A percentile compares a stretch with the other conserved stretches of the same genome.
Conservation (phyloP, 2,797 vertebrate genomes). For the Hippocampus kuda region DNA sequence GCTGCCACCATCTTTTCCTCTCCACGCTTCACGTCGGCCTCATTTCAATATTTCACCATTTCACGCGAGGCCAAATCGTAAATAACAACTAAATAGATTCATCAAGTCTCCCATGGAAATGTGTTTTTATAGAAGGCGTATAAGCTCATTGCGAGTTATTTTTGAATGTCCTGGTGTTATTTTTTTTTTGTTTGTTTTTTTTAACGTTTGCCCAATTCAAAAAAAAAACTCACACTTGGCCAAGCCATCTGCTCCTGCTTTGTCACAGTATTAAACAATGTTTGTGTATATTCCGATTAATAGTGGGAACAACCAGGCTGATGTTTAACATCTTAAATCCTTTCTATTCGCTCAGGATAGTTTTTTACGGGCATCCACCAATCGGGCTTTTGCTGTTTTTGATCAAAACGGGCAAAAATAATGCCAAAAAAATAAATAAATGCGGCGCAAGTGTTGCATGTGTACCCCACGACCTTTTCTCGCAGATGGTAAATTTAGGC, state of each 20-base stretch:
- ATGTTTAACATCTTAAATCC: no score
- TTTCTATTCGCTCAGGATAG: no score
- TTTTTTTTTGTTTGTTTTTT: background rate
- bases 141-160: slow-evolving; percentile 25
- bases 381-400: background rate
- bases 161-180: slow-evolving; percentile 7
- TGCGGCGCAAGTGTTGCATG: no score
- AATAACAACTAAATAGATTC: slow-evolving; percentile 12
- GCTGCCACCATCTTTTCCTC: slow-evolving; percentile 12
- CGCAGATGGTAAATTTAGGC: background rate
- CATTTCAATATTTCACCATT: slow-evolving; percentile 8
- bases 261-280: slow-evolving; percentile 1
- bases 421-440: no score
- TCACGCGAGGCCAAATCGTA: background rate
- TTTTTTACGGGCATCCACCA: no score
- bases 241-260: background rate
- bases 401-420: background rate
- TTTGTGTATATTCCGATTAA: slow-evolving; percentile 3
- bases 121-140: slow-evolving; percentile 14
- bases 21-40: background rate
- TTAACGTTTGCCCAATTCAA: background rate
- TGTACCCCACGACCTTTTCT: background rate
- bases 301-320: background rate
- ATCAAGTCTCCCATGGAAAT: slow-evolving; percentile 13
- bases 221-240: slow-evolving; percentile 8